phyloP scores from a whole-genome alignment of 37 sponge, comb jelly and placozoan genomes.

The Diacarnus erythraeanus region DNA sequence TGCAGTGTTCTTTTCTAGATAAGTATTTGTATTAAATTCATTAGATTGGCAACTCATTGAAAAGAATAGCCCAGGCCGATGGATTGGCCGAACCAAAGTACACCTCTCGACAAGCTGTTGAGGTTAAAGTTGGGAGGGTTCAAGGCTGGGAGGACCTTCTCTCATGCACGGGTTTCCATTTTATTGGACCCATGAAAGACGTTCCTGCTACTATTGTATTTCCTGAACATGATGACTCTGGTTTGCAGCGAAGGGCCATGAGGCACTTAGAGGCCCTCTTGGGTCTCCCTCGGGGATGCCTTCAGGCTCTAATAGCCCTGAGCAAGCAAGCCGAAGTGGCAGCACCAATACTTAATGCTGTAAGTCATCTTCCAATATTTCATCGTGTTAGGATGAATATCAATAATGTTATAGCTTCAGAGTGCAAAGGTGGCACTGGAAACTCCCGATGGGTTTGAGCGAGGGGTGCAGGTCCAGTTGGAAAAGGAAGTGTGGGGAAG shows the following conservation, averaged over 20 bases:
- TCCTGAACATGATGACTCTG: slow-evolving; percentile 91
- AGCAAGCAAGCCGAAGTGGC: slow-evolving; percentile 48
- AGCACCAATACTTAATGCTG: slow-evolving; percentile 34
- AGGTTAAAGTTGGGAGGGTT: slow-evolving; percentile 57
- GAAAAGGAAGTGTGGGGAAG: slow-evolving; percentile 49
- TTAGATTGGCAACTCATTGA: slow-evolving; percentile 56
- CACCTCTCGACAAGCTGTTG: slow-evolving; percentile 52
- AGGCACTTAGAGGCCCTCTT: slow-evolving; percentile 71
- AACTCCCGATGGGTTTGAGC: slow-evolving; percentile 3
- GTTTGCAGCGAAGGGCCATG: slow-evolving; percentile 61
- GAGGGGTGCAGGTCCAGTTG: slow-evolving; percentile 42
- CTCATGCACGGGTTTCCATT: slow-evolving; percentile 74
- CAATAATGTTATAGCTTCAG: slow-evolving; percentile 34
- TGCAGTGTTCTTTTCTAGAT: background rate
- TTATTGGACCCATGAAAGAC: slow-evolving; percentile 70
- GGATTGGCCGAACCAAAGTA: slow-evolving; percentile 64
- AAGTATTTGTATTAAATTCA: background rate
- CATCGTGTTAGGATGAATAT: background rate
- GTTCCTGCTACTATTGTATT: slow-evolving; percentile 77
- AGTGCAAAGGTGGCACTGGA: slow-evolving; percentile 30
- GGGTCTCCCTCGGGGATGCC: slow-evolving; percentile 49
- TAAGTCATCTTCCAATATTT: slow-evolving; percentile 32
- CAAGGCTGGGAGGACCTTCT: slow-evolving; percentile 90
- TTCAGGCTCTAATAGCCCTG: slow-evolving; percentile 54
- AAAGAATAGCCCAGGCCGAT: slow-evolving; percentile 46